Base-by-base conservation (phyloP, 2,888 invertebrate genomes). In the Spisula subtruncata region DNA sequence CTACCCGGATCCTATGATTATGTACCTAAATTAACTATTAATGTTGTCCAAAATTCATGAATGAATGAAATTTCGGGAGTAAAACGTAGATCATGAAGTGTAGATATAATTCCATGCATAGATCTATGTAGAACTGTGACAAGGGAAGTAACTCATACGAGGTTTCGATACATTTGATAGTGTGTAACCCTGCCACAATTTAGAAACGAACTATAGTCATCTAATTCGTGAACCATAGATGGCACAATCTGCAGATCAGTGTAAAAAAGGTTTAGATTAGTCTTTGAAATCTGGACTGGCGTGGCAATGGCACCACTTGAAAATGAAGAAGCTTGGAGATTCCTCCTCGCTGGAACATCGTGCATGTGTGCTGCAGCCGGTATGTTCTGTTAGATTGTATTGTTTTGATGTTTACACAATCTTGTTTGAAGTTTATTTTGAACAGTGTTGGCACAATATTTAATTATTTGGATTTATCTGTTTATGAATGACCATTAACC, bases 341-440 rank as follows among this genome's bases (percentile, higher is more conserved):
- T 94, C 90, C 20, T 92, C 14, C 87, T 95, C 79, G 95, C 95
- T 16, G 95, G 95, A n/a, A 89, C 92, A 10, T 95, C 95, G 2
- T 93, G 93, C 89, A 95, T 95, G 95, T 92, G 93, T 81, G 95
- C 93, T 0, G 95, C 95, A 25, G 86, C 93, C 83, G 94, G 95
- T 95, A 89, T 0, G 35, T 1, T 75, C n/a, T 75, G 75, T 35
- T 32, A 32, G n/a, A 25, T 71, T 32, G 14, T 71, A 25, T 71
- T 25, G 6, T 18, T n/a, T 56, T n/a, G 6, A n/a, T 56, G 18
- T 56, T 56, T 56, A 56, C 20, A 56, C 16, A 20, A 1, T 56
- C 20, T 56, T n/a, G 20, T n/a, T 56, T 56, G 56, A 56, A 0
- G 20, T 56, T 18, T 56, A 56, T n/a, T 56, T 56, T 0, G 56